A percentile compares a stretch with the other conserved stretches of the same genome.
Conservation (phyloP, 2,888 invertebrate genomes). For the Andrena bucephala region DNA sequence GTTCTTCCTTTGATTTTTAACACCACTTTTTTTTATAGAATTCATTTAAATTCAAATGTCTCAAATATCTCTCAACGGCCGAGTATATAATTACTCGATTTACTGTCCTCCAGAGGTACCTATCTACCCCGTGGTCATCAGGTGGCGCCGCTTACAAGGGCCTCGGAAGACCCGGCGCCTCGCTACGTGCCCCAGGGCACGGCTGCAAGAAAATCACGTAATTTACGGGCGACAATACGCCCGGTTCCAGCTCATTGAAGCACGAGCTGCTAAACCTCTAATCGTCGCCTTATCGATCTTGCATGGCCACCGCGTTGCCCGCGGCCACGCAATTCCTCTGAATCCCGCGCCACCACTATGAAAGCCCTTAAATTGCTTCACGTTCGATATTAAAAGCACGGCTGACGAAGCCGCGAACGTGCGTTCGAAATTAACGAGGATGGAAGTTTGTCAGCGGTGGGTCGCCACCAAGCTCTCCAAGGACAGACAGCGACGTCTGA, state of each 20-base stretch:
- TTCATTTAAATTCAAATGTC: too few relatives aligned
- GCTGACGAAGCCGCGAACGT: not conserved
- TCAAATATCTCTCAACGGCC: not conserved
- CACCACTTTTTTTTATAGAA: too few relatives aligned
- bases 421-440: conserved; percentile 13
- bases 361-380: conserved; percentile 3
- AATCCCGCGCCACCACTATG: conserved; percentile 30
- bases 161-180: conserved; percentile 61
- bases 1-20: too few relatives aligned
- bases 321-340: conserved; percentile 37
- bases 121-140: conserved; percentile 26
- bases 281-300: conserved; percentile 68
- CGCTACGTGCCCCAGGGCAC: conserved; percentile 37
- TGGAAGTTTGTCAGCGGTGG: not conserved
- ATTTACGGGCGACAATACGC: conserved; percentile 70
- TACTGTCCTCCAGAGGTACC: not conserved
- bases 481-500: not conserved
- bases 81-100: not conserved
- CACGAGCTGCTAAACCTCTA: conserved; percentile 60
- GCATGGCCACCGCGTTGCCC: conserved; percentile 19
- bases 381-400: conserved; percentile 26
- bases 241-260: conserved; percentile 74
- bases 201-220: conserved; percentile 66
- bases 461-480: not conserved
- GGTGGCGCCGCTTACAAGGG: conserved; percentile 50